Evolutionary conservation across 2,113 vertebrate genomes (phyloP).

Genomic region (Tauraco erythrolophus): DNA sequence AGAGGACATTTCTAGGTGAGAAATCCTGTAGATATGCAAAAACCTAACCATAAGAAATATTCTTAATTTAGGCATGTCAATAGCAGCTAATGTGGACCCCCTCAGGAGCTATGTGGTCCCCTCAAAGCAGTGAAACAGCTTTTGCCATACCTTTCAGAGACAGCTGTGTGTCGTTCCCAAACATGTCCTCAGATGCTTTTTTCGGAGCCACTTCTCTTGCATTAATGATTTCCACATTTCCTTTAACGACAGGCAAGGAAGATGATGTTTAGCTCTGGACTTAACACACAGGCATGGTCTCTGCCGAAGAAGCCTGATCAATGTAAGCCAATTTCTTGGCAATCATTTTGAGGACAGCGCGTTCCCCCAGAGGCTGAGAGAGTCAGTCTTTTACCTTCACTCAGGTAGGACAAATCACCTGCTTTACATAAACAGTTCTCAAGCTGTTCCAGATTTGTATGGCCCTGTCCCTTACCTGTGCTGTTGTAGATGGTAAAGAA

Average conservation of each 20-base stretch:
- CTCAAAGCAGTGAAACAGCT: neutral
- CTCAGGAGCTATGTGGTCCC: neutral
- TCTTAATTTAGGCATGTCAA: neutral
- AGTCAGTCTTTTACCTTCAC: neutral
- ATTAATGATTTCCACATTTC: slow-evolving; percentile 87
- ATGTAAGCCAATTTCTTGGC: neutral
- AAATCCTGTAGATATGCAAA: neutral
- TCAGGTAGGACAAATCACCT: neutral
- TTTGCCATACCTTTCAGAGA: slow-evolving; percentile 81
- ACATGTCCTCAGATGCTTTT: slow-evolving; percentile 81
- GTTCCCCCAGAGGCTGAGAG: neutral
- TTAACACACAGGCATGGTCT: neutral
- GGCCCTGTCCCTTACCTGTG: slow-evolving; percentile 78
- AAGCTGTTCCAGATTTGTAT: neutral
- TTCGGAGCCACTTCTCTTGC: slow-evolving; percentile 90
- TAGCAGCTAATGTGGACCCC: neutral
- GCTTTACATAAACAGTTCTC: neutral
- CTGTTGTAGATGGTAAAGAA: slow-evolving; percentile 89
- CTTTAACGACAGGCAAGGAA: slow-evolving; percentile 72
- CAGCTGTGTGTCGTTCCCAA: slow-evolving; percentile 79
- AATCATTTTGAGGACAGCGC: neutral
- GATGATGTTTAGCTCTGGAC: neutral
- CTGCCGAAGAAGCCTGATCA: neutral
- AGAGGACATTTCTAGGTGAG: neutral
- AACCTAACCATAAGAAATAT: neutral